phyloP scores from a whole-genome alignment of 2,888 invertebrate genomes.

The Habrosyne pyritoides region DNA sequence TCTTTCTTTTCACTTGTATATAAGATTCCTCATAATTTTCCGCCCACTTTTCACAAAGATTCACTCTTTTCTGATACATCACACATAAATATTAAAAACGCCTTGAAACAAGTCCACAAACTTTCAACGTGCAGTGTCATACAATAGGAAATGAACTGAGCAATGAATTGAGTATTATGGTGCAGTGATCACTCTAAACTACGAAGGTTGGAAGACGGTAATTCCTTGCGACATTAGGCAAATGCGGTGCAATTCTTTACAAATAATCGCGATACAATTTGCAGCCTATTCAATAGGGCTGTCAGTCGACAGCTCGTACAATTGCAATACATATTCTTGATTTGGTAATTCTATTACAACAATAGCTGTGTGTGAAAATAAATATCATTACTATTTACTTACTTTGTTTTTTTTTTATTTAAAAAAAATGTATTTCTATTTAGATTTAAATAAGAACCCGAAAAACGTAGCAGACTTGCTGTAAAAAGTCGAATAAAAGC shows the following conservation, averaged over 20 bases:
- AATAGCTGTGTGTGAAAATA: too few relatives aligned
- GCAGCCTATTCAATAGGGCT: slow-evolving; percentile 9
- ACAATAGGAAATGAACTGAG: slow-evolving; percentile 33
- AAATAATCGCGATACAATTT: slow-evolving; percentile 27
- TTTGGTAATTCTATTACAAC: neutral
- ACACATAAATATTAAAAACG: slow-evolving; percentile 15
- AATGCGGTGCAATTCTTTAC: slow-evolving; percentile 36
- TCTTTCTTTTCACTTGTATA: slow-evolving; percentile 15
- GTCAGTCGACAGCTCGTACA: neutral
- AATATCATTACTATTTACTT: too few relatives aligned
- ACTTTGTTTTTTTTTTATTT: too few relatives aligned
- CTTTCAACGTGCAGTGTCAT: slow-evolving; percentile 31
- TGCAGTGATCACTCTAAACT: slow-evolving; percentile 22
- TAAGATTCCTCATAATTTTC: slow-evolving; percentile 32
- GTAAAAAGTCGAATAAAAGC: too few relatives aligned
- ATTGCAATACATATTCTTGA: neutral
- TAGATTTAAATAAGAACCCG: too few relatives aligned
- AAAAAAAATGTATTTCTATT: too few relatives aligned
- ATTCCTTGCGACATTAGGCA: slow-evolving; percentile 35
- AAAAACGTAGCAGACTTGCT: too few relatives aligned
- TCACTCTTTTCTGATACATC: slow-evolving; percentile 27
- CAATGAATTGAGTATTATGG: slow-evolving; percentile 16
- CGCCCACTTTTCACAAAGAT: slow-evolving; percentile 49
- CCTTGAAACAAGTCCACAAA: slow-evolving; percentile 17
- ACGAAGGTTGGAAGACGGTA: slow-evolving; percentile 27